Conservation (phyloP, 2,113 vertebrate genomes). For the Hippocampus mohnikei region DNA sequence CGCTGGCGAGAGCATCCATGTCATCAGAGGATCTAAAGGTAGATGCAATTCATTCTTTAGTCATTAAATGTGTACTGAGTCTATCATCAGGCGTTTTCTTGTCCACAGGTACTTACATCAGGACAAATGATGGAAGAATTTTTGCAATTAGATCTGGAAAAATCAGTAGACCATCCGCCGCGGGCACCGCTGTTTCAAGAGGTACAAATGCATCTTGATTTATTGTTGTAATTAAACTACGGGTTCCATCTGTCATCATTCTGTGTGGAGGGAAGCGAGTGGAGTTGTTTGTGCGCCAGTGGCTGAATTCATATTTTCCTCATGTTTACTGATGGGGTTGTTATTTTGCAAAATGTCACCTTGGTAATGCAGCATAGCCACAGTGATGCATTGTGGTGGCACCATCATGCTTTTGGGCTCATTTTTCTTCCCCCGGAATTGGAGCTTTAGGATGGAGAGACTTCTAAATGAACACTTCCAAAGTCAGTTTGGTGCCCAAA, state of each 20-base stretch:
- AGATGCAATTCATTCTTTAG: constrained; percentile 10
- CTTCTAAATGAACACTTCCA: too few species aligned
- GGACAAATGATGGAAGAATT: constrained; percentile 93
- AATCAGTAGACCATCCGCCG: constrained; percentile 74
- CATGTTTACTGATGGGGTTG: constrained; percentile 1
- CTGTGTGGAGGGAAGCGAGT: neutral
- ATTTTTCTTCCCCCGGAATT: too few species aligned
- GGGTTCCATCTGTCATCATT: neutral
- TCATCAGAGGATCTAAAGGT: constrained; percentile 98
- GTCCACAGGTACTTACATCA: constrained; percentile 88
- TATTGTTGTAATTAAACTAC: neutral
- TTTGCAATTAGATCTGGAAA: constrained; percentile 96
- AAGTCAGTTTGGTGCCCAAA: too few species aligned
- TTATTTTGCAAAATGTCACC: neutral
- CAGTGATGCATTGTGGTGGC: neutral
- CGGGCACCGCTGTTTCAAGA: constrained; percentile 76
- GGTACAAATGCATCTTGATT: constrained; percentile 63
- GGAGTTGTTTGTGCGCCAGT: neutral
- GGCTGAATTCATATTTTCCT: neutral
- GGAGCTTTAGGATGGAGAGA: too few species aligned
- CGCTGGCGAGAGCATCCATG: constrained; percentile 94
- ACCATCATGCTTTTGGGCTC: neutral
- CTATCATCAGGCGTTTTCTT: constrained; percentile 15
- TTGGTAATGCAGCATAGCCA: neutral
- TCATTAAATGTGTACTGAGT: neutral